A percentile compares a stretch with the other conserved stretches of the same genome.
These are phyloP conservation scores for Gymnosoma rotundatum DNA, from an alignment of 2,888 invertebrate genomes.

Conservation along the genomic window DNA sequence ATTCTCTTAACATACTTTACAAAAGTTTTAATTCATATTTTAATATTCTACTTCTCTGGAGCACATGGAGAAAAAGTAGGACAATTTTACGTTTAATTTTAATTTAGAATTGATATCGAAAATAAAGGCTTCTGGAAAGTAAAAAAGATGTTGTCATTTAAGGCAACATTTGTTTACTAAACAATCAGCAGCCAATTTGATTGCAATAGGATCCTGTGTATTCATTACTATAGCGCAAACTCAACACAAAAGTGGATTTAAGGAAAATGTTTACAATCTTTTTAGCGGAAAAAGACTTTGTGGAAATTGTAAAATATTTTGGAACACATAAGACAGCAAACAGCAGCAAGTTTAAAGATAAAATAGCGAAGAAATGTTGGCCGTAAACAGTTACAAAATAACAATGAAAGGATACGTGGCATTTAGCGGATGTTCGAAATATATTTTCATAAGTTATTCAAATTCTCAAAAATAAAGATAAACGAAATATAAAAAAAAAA, in stretches of 20 bases:
- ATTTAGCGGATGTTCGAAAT: slow-evolving; percentile 37
- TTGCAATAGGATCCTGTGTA: slow-evolving; percentile 29
- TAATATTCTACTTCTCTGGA: not conserved
- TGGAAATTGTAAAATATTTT: slow-evolving; percentile 59
- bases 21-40: slow-evolving; percentile 8
- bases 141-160: slow-evolving; percentile 19
- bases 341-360: slow-evolving; percentile 42
- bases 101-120: not conserved
- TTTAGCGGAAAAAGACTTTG: slow-evolving; percentile 29
- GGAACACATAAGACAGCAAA: slow-evolving; percentile 6
- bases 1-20: slow-evolving; percentile 21
- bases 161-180: slow-evolving; percentile 43
- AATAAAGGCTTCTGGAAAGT: not conserved
- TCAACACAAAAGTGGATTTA: slow-evolving; percentile 61
- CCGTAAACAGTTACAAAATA: slow-evolving; percentile 65
- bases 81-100: slow-evolving; percentile 35
- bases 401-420: slow-evolving; percentile 68
- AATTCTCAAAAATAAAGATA: slow-evolving; percentile 10
- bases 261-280: not conserved
- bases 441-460: not conserved
- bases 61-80: slow-evolving; percentile 13
- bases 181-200: slow-evolving; percentile 6
- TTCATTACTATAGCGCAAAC: slow-evolving; percentile 44
- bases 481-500: slow-evolving; percentile 40
- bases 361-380: slow-evolving; percentile 41